phyloP scores from a whole-genome alignment of 2,888 invertebrate species.

The Himalopsyche anomala region DNA sequence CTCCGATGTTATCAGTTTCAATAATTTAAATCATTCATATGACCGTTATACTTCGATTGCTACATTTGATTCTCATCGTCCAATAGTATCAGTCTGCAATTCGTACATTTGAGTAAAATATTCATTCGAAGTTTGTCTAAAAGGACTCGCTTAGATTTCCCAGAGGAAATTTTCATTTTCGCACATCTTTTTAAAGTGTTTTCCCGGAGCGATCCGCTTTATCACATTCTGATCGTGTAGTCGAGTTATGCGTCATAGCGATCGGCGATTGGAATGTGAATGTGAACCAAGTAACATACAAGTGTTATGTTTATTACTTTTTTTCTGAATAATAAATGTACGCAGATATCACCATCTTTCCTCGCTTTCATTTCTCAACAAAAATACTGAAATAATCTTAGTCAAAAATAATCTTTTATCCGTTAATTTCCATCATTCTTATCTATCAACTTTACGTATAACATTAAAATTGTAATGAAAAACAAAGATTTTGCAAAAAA shows the following conservation, averaged over 20 bases:
- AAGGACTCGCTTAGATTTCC: constrained; percentile 34
- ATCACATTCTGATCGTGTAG: constrained; percentile 26
- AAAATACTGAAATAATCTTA: background rate
- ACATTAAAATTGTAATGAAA: no score
- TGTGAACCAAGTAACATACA: constrained; percentile 16
- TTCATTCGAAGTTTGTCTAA: constrained; percentile 34
- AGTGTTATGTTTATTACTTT: constrained; percentile 34
- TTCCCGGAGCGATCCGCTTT: constrained; percentile 30
- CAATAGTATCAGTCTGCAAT: constrained; percentile 14
- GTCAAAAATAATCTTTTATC: no score
- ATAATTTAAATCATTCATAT: background rate
- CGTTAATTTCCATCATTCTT: no score
- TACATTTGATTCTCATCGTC: background rate
- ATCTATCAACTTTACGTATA: no score
- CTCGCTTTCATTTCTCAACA: background rate
- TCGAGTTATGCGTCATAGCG: constrained; percentile 33
- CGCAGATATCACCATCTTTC: background rate
- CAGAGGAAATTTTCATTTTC: constrained; percentile 34
- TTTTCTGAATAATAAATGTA: constrained; percentile 20
- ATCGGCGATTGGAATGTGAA: constrained; percentile 28
- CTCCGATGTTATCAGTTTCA: background rate
- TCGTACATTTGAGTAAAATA: constrained; percentile 30
- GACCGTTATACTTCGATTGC: background rate
- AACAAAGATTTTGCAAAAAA: no score
- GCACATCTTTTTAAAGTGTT: constrained; percentile 34